Evolutionary conservation across 2,797 vertebrate genomes (phyloP), one percentile per base, ranked within the genome.

Genomic region (Alosa sapidissima): DNA sequence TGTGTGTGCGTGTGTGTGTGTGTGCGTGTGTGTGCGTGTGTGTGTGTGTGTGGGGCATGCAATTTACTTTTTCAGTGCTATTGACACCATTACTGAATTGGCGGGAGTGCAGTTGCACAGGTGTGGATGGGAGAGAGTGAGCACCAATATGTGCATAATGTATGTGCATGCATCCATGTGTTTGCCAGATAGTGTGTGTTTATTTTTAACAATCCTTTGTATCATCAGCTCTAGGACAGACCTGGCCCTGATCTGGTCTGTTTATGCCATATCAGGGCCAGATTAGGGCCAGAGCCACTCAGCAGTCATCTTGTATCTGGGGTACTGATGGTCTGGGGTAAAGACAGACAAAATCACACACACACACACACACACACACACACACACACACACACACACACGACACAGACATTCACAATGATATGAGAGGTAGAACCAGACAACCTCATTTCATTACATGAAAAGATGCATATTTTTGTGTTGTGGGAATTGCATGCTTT

Each of bases 61-160:
- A 6, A 4, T 78, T 78, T 78, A 78, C n/a, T n/a, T n/a, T n/a
- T n/a, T n/a, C n/a, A n/a, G 72, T 78, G 72, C 78, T 78, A 78
- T 78, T 78, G 36, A 78, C 72, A 47, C 72, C 72, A 78, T 47
- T 78, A 78, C 16, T 41, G 72, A 21, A 36, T 78, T 78, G 41
- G 41, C 41, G 36, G 72, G 41, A 47, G 72, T 78, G 36, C 19
- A 6, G 21, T 16, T 36, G 5, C 36, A 36, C 10, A 36, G 28
- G 28, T 2, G 41, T 45, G 36, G 16, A 19, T 41, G 36, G 33
- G 36, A 75, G 33, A 16, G 33, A 41, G 33, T 8, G 41, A 41
- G 36, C 6, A 47, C 41, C 16, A 5, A 24, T 78, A 47, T 78
- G 72, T 47, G 41, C 41, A 16, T 28, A 41, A 21, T 47, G 68